Evolutionary conservation across 1,140 invertebrate species (phyloP), one percentile per base, ranked within the genome.

Genomic region (Bombus soroeensis): DNA sequence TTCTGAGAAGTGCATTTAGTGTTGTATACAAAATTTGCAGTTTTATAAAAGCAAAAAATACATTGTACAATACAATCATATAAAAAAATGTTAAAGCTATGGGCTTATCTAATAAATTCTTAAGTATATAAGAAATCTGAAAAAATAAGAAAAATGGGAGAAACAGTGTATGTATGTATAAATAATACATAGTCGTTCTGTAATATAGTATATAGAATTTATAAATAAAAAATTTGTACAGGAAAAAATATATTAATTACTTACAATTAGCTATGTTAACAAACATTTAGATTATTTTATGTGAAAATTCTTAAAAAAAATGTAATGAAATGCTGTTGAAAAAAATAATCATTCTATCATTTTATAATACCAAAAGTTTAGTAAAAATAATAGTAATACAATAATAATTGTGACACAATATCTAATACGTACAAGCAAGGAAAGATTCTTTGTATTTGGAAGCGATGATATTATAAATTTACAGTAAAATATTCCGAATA

Each of bases 171-270:
- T 74, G 73, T 81, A 53, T 74, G 68, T 85, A 88, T 64, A 89
- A 88, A 82, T 82, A 66, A 88, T 71, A 79, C 57, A 81, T 74
- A 86, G 13, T 73, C 34, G 28, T 28, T 32, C 81, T 53, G 28
- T n/a, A 78, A 75, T 68, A 77, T 73, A 32, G 39, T 37, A 32
- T 85, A 66, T 47, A 68, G 28, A 86, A 47, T 62, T 64, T 83
- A 83, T 72, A 89, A 79, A 71, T 77, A 81, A 88, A 39, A 75
- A 62, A 53, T 75, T 87, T 77, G 59, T 85, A 85, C 84, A 85
- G 39, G n/a, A 86, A 89, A 43, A 86, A 89, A 80, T 89, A 80
- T 85, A 84, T 86, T 86, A 71, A 41, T 71, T 86, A 75, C 34
- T 80, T 87, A 68, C 15, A 70, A 66, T 64, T 43, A 77, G 74